These are phyloP conservation scores for Sebastes iracundus DNA, from an alignment of 2,797 vertebrate species.

Conservation along the genomic window DNA sequence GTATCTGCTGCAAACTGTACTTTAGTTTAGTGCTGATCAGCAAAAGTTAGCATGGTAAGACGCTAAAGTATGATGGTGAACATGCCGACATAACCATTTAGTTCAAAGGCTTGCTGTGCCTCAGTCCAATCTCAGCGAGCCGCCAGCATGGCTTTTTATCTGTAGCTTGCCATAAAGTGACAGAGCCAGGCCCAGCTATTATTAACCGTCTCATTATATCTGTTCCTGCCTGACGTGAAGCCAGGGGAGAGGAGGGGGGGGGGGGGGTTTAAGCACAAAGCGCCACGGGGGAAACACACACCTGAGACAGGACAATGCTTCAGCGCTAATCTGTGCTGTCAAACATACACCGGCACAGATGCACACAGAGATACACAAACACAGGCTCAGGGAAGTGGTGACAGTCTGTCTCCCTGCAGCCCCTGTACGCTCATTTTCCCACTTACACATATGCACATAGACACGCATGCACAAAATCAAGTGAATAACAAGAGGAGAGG, in stretches of 20 bases:
- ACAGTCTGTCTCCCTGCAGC: slow-evolving; percentile 1
- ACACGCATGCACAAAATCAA: background rate
- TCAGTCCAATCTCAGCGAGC: background rate
- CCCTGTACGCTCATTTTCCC: slow-evolving; percentile 13
- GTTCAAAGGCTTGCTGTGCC: background rate
- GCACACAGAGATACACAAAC: slow-evolving; percentile 28
- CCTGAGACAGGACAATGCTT: slow-evolving; percentile 50
- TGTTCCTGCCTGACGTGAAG: slow-evolving; percentile 38
- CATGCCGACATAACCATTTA: background rate
- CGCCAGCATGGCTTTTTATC: background rate
- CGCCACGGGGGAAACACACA: slow-evolving; percentile 48
- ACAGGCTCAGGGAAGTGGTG: slow-evolving; percentile 5
- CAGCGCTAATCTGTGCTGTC: slow-evolving; percentile 53
- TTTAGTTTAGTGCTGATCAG: background rate
- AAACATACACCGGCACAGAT: slow-evolving; percentile 34
- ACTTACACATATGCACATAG: slow-evolving; percentile 2
- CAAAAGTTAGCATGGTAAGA: background rate
- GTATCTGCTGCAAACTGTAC: background rate
- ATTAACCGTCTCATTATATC: slow-evolving; percentile 52
- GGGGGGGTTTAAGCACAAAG: slow-evolving; percentile 36
- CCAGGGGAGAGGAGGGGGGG: background rate
- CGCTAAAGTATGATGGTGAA: too few relatives aligned
- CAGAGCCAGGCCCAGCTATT: background rate
- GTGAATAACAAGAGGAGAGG: slow-evolving; percentile 8
- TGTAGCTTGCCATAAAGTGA: background rate